These are phyloP conservation scores for Cephus rjabovi DNA, from an alignment of 2,888 invertebrate genomes.

Conservation along the genomic window DNA sequence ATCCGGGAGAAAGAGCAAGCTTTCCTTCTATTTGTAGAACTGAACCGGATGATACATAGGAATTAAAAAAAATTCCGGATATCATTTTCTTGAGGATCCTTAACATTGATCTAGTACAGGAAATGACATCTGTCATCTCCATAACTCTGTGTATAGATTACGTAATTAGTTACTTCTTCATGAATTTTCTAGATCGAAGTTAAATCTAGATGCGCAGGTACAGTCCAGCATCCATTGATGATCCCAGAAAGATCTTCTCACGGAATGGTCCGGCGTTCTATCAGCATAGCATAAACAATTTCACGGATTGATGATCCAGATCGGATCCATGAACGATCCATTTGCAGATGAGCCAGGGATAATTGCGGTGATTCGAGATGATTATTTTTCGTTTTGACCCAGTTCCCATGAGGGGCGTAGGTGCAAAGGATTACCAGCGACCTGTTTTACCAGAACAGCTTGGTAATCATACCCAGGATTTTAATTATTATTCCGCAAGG, in stretches of 20 bases:
- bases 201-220: neutral
- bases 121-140: neutral
- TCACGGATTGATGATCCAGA: slow-evolving; percentile 46
- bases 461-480: neutral
- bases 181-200: neutral
- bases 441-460: neutral
- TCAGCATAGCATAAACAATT: slow-evolving; percentile 28
- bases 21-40: neutral
- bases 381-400: slow-evolving; percentile 30
- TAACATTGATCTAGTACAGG: neutral
- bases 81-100: neutral
- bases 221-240: neutral
- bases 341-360: neutral
- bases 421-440: neutral
- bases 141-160: neutral
- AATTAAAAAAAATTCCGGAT: neutral
- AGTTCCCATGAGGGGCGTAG: slow-evolving; percentile 30
- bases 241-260: neutral
- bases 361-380: slow-evolving; percentile 5
- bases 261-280: neutral
- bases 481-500: neutral
- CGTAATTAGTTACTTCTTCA: neutral
- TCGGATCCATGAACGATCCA: slow-evolving; percentile 32
- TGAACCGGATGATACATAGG: neutral
- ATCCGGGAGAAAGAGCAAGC: too few species aligned